These are phyloP conservation scores for Rotaria macrura DNA, from an alignment of 2,888 invertebrate species.

Conservation along the genomic window DNA sequence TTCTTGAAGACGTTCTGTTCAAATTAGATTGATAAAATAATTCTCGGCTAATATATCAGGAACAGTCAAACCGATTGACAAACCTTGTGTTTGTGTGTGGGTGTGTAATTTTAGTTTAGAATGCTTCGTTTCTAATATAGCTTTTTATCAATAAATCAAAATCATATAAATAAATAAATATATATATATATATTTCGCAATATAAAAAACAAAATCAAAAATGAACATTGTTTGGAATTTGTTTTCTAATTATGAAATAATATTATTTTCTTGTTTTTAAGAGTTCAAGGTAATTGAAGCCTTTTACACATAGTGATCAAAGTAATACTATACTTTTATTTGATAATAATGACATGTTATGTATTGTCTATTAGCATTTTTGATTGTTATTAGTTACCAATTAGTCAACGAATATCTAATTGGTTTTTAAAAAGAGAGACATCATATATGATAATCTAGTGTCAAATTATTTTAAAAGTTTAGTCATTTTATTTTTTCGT, in stretches of 20 bases:
- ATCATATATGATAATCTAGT: too few relatives aligned
- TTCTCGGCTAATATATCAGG: not conserved
- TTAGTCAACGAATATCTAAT: not conserved
- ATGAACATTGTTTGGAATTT: too few relatives aligned
- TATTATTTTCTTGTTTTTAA: not conserved
- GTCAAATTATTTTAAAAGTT: too few relatives aligned
- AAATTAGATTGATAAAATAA: not conserved
- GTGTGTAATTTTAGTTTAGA: not conserved
- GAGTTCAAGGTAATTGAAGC: not conserved
- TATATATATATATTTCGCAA: not conserved
- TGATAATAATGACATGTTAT: not conserved
- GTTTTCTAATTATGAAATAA: not conserved
- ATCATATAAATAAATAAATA: too few relatives aligned
- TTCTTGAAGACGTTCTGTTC: slow-evolving; percentile 1
- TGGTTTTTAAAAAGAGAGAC: too few relatives aligned
- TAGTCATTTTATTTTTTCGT: not conserved
- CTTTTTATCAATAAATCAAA: not conserved
- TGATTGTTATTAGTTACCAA: not conserved
- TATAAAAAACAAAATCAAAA: too few relatives aligned
- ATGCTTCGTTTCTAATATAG: not conserved
- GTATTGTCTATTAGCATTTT: not conserved
- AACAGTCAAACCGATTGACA: not conserved
- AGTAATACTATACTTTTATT: not conserved
- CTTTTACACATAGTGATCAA: not conserved
- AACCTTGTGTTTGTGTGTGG: not conserved